Evolutionary conservation across 2,888 invertebrate species (phyloP).

Genomic region (Orthosia cruda): DNA sequence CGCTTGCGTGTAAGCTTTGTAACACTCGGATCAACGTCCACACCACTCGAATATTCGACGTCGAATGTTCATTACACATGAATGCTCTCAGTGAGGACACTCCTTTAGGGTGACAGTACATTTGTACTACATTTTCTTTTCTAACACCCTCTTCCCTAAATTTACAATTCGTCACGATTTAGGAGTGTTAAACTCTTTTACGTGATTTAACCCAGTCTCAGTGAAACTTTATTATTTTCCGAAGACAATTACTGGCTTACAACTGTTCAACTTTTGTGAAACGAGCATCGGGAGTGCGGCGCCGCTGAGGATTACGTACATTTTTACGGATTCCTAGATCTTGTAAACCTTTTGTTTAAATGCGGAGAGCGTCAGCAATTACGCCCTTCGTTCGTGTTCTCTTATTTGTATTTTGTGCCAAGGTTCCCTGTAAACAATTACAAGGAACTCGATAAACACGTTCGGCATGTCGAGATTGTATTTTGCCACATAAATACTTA

Average conservation of each 20-base stretch:
- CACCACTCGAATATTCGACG: no score
- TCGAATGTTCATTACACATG: no score
- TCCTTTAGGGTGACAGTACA: constrained; percentile 20
- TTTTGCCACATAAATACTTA: constrained; percentile 50
- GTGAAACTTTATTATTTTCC: constrained; percentile 66
- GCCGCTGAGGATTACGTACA: constrained; percentile 36
- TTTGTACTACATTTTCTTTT: constrained; percentile 36
- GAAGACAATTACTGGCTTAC: constrained; percentile 68
- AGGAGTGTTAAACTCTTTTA: constrained; percentile 57
- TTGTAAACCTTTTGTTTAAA: constrained; percentile 68
- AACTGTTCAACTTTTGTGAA: constrained; percentile 61
- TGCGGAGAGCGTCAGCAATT: constrained; percentile 68
- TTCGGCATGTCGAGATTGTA: constrained; percentile 51
- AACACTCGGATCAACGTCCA: no score
- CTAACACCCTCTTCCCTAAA: constrained; percentile 7
- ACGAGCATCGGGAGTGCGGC: constrained; percentile 51
- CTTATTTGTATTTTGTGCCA: constrained; percentile 54
- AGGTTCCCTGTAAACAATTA: constrained; percentile 61
- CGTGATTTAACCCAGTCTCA: constrained; percentile 56
- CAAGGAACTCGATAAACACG: constrained; percentile 62
- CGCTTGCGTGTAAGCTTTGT: no score
- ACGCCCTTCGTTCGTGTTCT: constrained; percentile 58
- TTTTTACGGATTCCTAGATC: constrained; percentile 66
- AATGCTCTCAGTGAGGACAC: no score
- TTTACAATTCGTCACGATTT: constrained; percentile 38